Evolutionary conservation across 2,113 vertebrate genomes (phyloP).

Genomic region (Cyanistes caeruleus): DNA sequence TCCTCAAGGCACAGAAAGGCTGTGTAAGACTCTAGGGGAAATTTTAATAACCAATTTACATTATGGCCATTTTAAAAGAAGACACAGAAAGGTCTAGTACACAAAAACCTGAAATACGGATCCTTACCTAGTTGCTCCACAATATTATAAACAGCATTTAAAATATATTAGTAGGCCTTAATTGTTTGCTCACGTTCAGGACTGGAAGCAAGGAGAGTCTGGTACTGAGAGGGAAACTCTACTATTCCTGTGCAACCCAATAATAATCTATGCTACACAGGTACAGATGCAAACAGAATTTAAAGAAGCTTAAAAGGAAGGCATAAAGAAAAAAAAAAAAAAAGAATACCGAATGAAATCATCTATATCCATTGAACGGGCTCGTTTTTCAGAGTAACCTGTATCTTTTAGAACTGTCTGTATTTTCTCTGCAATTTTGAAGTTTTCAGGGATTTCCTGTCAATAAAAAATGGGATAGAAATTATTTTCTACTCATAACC

Average conservation of each 20-base stretch:
- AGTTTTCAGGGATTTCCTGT: conserved; percentile 89
- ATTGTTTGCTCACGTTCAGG: background rate
- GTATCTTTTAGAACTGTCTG: conserved; percentile 85
- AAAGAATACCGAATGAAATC: conserved; percentile 94
- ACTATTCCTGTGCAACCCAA: background rate
- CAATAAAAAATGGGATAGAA: conserved; percentile 56
- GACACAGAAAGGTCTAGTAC: background rate
- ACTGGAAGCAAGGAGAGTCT: background rate
- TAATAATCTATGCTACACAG: accelerated
- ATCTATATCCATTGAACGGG: conserved; percentile 95
- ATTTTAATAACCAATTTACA: background rate
- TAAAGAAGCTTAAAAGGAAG: background rate
- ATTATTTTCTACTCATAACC: background rate
- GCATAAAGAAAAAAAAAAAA: background rate
- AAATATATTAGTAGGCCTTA: background rate
- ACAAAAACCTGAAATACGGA: background rate
- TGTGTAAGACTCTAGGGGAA: background rate
- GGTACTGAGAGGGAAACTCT: background rate
- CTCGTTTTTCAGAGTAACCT: conserved; percentile 88
- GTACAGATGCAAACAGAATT: background rate
- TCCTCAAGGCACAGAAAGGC: background rate
- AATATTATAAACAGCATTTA: background rate
- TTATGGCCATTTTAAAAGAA: background rate
- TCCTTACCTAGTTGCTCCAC: background rate
- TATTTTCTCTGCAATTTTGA: conserved; percentile 90